These are phyloP conservation scores for Camponotus pennsylvanicus DNA, from an alignment of 1,140 invertebrate species.

Conservation along the genomic window DNA sequence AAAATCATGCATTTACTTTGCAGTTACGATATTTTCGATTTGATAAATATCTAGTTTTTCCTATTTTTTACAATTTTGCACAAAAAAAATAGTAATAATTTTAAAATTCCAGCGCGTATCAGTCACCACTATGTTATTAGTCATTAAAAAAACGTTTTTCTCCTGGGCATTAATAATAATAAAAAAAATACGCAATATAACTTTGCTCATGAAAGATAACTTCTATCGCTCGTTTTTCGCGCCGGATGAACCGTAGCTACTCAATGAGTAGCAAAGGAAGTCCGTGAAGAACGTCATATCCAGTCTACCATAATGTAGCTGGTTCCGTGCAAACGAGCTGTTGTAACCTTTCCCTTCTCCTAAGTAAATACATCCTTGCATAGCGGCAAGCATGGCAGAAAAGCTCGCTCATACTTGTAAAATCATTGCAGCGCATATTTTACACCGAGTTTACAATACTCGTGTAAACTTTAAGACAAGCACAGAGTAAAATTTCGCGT, in stretches of 20 bases:
- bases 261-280: not conserved
- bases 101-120: too few species aligned
- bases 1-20: not conserved
- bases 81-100: too few species aligned
- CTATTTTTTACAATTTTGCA: too few species aligned
- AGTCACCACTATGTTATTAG: too few species aligned
- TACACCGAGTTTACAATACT: not conserved
- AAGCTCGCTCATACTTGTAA: constrained; percentile 24
- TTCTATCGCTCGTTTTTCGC: constrained; percentile 5
- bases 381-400: not conserved
- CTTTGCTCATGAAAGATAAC: not conserved
- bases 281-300: constrained; percentile 2
- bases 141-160: not conserved
- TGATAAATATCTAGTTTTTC: not conserved
- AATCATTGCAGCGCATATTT: constrained; percentile 16
- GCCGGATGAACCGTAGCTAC: not conserved
- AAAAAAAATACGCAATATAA: not conserved
- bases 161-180: not conserved
- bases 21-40: not conserved
- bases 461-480: constrained; percentile 20
- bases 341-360: constrained; percentile 25
- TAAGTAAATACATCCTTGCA: constrained; percentile 6
- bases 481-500: not conserved
- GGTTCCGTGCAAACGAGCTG: not conserved
- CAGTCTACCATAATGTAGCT: constrained; percentile 25